Base-by-base conservation (phyloP, 2,113 vertebrate genomes). In the Prolemur simus region DNA sequence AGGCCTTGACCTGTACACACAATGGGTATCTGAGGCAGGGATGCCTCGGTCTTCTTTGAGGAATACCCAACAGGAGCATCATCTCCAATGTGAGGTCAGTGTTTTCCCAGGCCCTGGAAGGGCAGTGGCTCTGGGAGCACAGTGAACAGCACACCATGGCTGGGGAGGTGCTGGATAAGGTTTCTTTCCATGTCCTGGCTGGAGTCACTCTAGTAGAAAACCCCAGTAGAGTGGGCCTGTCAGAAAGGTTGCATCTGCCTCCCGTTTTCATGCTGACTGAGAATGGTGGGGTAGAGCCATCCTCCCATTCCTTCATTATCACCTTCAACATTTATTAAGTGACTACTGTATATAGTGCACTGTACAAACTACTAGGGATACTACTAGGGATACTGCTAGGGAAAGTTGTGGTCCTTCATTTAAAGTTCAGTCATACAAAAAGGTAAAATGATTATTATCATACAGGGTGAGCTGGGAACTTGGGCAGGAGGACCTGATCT, bases 371-470 rank as follows among this genome's bases (percentile, higher is more conserved):
- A 1, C 64, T 63, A 17, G 32, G n/a, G 14, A 56, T 1, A 4
- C 2, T 78, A 1, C 64, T 63, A 17, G 32, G n/a, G 14, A 56
- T 1, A 4, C 2, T n/a, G n/a, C n/a, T n/a, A n/a, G n/a, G n/a
- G 42, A 82, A 71, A 77, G 21, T 25, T 5, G 8, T 29, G 21
- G 2, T 20, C 45, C 17, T 25, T 78, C 63, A 39, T 81, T 85
- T 45, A 73, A 64, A 49, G 45, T 37, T 60, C 54, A 49, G 23
- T 56, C 34, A 37, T 20, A 45, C 2, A 25, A 23, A 81, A 83
- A 82, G 8, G 14, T 27, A n/a, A 89, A 86, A 39, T 49, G 7
- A 39, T 85, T 45, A 21, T 25, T 52, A 6, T 17, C 4, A 32
- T 11, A 23, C 17, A 76, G 42, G 37, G 47, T 42, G 49, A 84